Base-by-base conservation (phyloP, 2,888 invertebrate species). In the Leucophenga montana region DNA sequence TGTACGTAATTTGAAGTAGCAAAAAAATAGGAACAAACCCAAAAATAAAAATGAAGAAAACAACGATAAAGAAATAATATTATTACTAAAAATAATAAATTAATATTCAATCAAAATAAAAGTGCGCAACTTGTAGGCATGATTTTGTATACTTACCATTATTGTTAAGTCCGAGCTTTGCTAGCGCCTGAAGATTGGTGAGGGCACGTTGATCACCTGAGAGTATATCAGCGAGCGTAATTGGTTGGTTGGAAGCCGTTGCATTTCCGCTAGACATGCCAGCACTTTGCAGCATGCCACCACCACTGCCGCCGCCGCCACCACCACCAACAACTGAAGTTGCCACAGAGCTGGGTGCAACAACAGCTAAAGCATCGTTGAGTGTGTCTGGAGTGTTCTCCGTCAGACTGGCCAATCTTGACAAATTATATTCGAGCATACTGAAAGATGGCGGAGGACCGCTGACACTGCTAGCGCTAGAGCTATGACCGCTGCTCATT, bases 141-240 rank as follows among this genome's bases (percentile, higher is more conserved):
- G 18, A 11, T 5, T 27, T 64, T 44, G 9, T 31, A 22, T 22
- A 86, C 90, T 90, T 87, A 93, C 93, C 93, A 83, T 92, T 91
- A 82, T 88, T 90, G 75, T 92, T 92, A 66, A 93, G 88, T 84
- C 96, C 96, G 69, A 97, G 91, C 89, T 97, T 97, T 71, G 96
- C 96, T 71, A 97, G 92, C 33, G 95, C 96, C 86, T 97, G 95
- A 76, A 97, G 90, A 89, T 97, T 97, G 88, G 95, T 95, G 80
- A 95, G 93, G 13, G 96, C 95, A 82, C 94, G 93, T 79, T 93
- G 92, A 76, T 91, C 90, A 18, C 94, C 94, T 71, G 93, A 92
- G 69, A 95, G 91, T 69, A 95, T 90, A 86, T 96, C 95, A 8
- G 94, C 94, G 75, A 95, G 89, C 70, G 93, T 94, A 78, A 95